These are phyloP conservation scores for Gymnosoma rotundatum DNA, from an alignment of 2,888 invertebrate genomes.

Conservation along the genomic window DNA sequence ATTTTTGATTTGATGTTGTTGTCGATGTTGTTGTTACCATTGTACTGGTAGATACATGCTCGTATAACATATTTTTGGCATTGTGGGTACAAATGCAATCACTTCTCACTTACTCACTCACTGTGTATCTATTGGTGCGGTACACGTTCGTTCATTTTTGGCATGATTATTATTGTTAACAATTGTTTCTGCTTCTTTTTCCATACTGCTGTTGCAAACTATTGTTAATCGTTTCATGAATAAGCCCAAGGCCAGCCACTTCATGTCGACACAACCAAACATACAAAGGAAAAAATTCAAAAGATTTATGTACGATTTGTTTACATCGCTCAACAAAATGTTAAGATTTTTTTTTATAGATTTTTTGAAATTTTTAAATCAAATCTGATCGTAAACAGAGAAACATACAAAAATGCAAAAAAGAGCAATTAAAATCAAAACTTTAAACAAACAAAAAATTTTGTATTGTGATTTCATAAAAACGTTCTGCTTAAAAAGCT, in stretches of 20 bases:
- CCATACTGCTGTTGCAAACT: conserved; percentile 44
- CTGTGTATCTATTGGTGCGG: conserved; percentile 39
- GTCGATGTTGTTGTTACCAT: conserved; percentile 34
- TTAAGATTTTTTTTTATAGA: conserved; percentile 55
- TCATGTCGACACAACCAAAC: conserved; percentile 70
- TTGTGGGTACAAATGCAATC: conserved; percentile 70
- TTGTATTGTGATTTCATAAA: background rate
- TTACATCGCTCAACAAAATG: conserved; percentile 70
- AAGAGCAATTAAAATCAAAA: conserved; percentile 62
- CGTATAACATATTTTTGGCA: conserved; percentile 56
- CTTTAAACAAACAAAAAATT: conserved; percentile 16
- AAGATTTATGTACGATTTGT: conserved; percentile 71
- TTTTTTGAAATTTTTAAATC: conserved; percentile 31
- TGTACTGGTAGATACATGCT: conserved; percentile 47
- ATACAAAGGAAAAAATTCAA: conserved; percentile 44
- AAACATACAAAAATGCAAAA: conserved; percentile 31
- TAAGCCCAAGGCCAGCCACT: conserved; percentile 70
- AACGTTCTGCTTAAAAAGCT: background rate
- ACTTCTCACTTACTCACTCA: conserved; percentile 65
- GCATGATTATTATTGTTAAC: conserved; percentile 68
- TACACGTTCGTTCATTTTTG: conserved; percentile 50
- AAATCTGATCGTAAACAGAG: conserved; percentile 40
- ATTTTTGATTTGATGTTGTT: conserved; percentile 31
- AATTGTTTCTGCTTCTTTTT: conserved; percentile 58
- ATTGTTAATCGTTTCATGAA: conserved; percentile 67